Evolutionary conservation across 2,113 vertebrate species (phyloP), one percentile per base, ranked within the genome.

Genomic region (Eretmodus cyanostictus): DNA sequence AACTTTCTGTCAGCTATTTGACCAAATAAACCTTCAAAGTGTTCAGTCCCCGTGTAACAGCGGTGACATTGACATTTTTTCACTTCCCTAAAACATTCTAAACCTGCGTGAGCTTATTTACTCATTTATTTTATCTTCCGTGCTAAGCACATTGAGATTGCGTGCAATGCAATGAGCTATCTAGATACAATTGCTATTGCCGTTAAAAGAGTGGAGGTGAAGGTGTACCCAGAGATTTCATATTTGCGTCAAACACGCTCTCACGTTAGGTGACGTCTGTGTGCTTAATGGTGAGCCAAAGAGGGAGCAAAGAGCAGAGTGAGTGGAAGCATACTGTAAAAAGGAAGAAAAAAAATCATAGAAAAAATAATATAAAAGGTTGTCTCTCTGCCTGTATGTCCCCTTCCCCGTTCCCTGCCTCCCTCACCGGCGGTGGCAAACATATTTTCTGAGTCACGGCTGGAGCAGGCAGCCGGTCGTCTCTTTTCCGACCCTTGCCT

Each of bases 361-460:
- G 85, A 42, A 36, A 90, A 90, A 88, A 90, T 82, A 84, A 86
- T 85, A 55, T n/a, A 54, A 34, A 22, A 82, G 87, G 29, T 73
- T 92, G 87, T 84, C 87, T 87, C 89, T 89, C 17, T 76, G 81
- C 88, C 57, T 92, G 79, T 63, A 22, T 47, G 47, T 89, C 88
- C 93, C 81, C 89, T 53, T 47, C 91, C 87, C 92, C 81, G 88
- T 80, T 51, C 91, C 88, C 90, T 92, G 90, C 90, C 89, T 95
- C 91, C 54, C 91, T 88, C 92, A 59, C 81, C 82, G 55, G 80
- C 89, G 90, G 91, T 93, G 94, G 94, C 95, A 95, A 96, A 90
- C 89, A 92, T 93, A 94, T 95, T 94, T 93, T 94, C 94, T 96
- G 96, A 96, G 94, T 96, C 96, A 96, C 94, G 86, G 93, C 89